Base-by-base conservation (phyloP, 2,113 vertebrate genomes). In the Melospiza melodia region DNA sequence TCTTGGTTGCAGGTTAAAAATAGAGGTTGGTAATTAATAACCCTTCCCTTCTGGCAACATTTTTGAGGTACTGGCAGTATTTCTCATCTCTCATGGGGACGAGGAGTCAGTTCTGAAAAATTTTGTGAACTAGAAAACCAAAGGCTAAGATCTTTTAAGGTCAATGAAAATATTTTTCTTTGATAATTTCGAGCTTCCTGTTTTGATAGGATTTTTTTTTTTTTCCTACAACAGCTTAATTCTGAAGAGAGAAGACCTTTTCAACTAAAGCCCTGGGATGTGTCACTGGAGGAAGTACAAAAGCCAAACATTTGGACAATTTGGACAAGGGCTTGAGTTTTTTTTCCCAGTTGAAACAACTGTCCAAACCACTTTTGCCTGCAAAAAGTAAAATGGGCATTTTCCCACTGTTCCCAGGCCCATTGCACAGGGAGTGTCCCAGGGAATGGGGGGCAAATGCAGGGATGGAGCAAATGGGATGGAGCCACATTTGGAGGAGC, bases 111-210 rank as follows among this genome's bases (percentile, higher is more conserved):
- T 89, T 66, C 71, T 81, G 73, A 92, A 95, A 93, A 94, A 93
- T 72, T 68, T 46, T 78, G 76, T 52, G 49, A 92, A 95, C 66
- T 74, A 51, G 88, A 79, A 94, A 84, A 66, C 61, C n/a, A 52
- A 88, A 81, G 88, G 28, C 49, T 89, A 94, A 84, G 74, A 93
- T 94, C 84, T 84, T 84, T 90, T 77, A 86, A 93, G 92, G 90
- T 95, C 95, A 95, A 84, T 87, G 73, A 95, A 94, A 97, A 96
- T 92, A 92, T 91, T 97, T 96, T 81, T 71, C 86, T 95, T 97
- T 94, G 94, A 96, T 96, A 81, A 96, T 94, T 94, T 89, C 80
- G 72, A 92, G 71, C 87, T 96, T 96, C 95, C 95, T 96, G 87
- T 96, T 97, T 96, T 90, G 55, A 61, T 88, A 93, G 52, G 25